Base-by-base conservation (phyloP, 2,888 invertebrate genomes). In the Alsophila aescularia region DNA sequence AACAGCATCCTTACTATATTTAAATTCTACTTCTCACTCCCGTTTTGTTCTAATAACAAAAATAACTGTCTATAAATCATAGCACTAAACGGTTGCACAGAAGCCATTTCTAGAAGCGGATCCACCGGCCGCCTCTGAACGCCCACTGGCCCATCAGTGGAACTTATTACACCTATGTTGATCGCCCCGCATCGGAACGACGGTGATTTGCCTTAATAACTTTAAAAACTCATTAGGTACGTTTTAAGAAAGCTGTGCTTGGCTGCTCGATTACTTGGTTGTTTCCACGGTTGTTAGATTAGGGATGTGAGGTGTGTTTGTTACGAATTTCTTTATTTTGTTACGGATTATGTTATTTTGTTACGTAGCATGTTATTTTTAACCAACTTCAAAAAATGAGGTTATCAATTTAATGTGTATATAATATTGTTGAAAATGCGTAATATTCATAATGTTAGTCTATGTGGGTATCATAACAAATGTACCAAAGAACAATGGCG, bases 171-270 rank as follows among this genome's bases (percentile, higher is more conserved):
- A 48, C 55, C 55, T 56, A 41, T 41, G 45, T 55, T 45, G 81
- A 82, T 81, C 72, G 69, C 70, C 67, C 73, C 69, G 67, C 72
- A 67, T 70, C 76, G 73, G 75, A 77, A 73, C 73, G 64, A 76
- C 76, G 73, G 84, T 80, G 83, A 87, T 88, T 88, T 87, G 77
- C 78, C 77, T 83, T 88, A 87, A 89, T 88, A 86, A 85, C 87
- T 84, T 82, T 77, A 73, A 83, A 83, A 87, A 83, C 81, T 85
- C 83, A 85, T 87, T 85, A 85, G 63, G 66, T 62, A 69, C 72
- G 73, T 73, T 79, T 76, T 73, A 77, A 77, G 73, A 78, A 79
- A 72, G 59, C n/a, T n/a, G n/a, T n/a, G n/a, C n/a, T n/a, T n/a
- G n/a, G 49, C 63, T 70, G 63, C 58, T 62, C 54, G 58, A 64